Percentiles rank a stretch among this genome's conserved stretches.
Evolutionary conservation across 1,140 invertebrate species (phyloP).

Genomic region (Pogonognathellus flavescens): DNA sequence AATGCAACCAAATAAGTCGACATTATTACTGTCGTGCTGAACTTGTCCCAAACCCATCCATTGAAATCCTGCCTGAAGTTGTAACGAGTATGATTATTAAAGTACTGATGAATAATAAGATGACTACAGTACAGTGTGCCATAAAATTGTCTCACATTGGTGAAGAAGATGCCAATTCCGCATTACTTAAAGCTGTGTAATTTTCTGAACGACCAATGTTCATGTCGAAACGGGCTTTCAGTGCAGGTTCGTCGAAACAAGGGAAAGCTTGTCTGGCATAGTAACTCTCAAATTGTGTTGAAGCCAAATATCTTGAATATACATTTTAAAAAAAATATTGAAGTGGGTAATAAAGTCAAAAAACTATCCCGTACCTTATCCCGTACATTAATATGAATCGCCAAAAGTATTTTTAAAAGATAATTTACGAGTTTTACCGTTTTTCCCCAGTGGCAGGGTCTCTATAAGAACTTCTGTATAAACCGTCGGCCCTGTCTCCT

Average conservation of each 20-base stretch:
- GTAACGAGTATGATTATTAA: neutral
- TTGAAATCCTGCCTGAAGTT: conserved; percentile 5
- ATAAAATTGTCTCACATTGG: neutral
- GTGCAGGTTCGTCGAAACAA: conserved; percentile 57
- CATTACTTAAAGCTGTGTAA: conserved; percentile 52
- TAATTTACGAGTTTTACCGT: neutral
- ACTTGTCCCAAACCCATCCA: conserved; percentile 54
- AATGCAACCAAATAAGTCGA: conserved; percentile 59
- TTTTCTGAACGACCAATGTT: conserved; percentile 43
- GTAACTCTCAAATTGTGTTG: conserved; percentile 88
- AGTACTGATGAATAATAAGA: neutral
- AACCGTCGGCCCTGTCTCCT: conserved; percentile 75
- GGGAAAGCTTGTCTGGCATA: conserved; percentile 56
- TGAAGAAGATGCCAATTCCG: neutral
- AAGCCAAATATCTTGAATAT: conserved; percentile 80
- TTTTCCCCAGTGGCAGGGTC: conserved; percentile 68
- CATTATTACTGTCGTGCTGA: conserved; percentile 58
- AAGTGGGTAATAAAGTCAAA: too few relatives aligned
- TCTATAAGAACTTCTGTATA: conserved; percentile 88
- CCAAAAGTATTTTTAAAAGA: neutral
- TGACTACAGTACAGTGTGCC: too few relatives aligned
- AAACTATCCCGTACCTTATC: too few relatives aligned
- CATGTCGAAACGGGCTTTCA: conserved; percentile 52
- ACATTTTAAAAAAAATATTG: too few relatives aligned
- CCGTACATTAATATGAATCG: too few relatives aligned